Evolutionary conservation across 2,888 invertebrate species (phyloP).

Genomic region (Molorchus minor): DNA sequence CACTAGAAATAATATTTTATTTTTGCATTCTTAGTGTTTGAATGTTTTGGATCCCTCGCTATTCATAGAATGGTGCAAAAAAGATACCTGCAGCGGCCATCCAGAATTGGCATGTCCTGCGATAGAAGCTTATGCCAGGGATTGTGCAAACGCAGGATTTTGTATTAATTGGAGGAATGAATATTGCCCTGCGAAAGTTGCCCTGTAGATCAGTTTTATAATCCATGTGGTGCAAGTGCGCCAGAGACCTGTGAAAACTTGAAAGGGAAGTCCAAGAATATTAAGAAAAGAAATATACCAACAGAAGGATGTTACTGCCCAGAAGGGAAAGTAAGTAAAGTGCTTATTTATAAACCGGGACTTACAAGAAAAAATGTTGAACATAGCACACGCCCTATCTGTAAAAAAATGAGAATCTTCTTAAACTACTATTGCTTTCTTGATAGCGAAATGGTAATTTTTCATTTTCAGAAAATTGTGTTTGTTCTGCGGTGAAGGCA

Average conservation of each 20-base stretch:
- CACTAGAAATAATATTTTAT: background rate
- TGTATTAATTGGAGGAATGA: slow-evolving; percentile 77
- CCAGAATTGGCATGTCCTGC: slow-evolving; percentile 70
- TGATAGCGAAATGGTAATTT: no score
- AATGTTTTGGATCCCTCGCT: slow-evolving; percentile 74
- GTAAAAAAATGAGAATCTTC: no score
- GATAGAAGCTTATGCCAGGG: slow-evolving; percentile 77
- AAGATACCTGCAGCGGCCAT: slow-evolving; percentile 70
- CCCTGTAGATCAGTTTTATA: slow-evolving; percentile 63
- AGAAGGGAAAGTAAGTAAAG: slow-evolving; percentile 70
- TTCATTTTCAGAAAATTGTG: no score
- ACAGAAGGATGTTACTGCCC: slow-evolving; percentile 90
- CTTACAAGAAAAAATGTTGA: no score
- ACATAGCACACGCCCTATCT: no score
- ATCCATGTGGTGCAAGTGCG: slow-evolving; percentile 70
- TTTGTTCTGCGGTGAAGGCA: no score
- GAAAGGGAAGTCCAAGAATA: slow-evolving; percentile 58
- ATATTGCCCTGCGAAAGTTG: slow-evolving; percentile 75
- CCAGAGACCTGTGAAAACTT: slow-evolving; percentile 73
- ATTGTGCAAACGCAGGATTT: slow-evolving; percentile 75
- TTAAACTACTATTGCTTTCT: no score
- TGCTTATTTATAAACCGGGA: no score
- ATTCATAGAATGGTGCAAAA: slow-evolving; percentile 75
- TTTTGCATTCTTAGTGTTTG: slow-evolving; percentile 68
- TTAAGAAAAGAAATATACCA: slow-evolving; percentile 41